These are phyloP conservation scores for Herpetotheres cachinnans DNA, from an alignment of 2,113 vertebrate species.

Conservation along the genomic window DNA sequence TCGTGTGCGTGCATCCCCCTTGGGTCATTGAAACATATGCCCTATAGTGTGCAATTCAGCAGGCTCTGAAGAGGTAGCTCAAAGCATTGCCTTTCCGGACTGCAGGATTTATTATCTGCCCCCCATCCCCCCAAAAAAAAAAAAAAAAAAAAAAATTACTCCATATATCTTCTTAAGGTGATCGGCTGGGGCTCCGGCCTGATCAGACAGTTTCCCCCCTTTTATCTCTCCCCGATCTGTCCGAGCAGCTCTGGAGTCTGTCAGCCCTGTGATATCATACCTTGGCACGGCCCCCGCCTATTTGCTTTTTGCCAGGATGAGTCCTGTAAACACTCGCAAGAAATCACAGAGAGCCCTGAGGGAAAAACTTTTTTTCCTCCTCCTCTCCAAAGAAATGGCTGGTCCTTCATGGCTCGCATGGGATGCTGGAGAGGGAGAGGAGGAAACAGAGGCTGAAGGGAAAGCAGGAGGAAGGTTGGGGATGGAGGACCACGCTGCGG, in stretches of 20 bases:
- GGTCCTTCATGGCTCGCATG: background rate
- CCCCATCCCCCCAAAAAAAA: rapidly evolving
- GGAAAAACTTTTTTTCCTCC: background rate
- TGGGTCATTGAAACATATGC: rapidly evolving
- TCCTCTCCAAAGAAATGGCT: background rate
- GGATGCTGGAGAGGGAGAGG: background rate
- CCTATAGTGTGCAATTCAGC: background rate
- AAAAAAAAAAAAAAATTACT: background rate
- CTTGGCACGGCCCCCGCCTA: background rate
- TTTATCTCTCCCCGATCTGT: background rate
- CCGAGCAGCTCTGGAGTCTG: background rate
- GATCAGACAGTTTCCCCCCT: background rate
- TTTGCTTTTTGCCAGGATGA: background rate
- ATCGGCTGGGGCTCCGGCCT: background rate
- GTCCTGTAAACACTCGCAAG: background rate
- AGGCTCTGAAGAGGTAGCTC: background rate
- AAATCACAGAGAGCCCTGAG: background rate
- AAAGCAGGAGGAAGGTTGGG: background rate
- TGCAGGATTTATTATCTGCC: background rate
- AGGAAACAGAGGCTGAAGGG: background rate
- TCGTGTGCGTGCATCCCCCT: background rate
- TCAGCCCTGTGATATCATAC: background rate
- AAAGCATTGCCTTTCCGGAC: background rate
- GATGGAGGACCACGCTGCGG: rapidly evolving
- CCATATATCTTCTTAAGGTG: background rate